These are phyloP conservation scores for Castor canadensis DNA, from an alignment of 2,113 vertebrate species.

Conservation along the genomic window DNA sequence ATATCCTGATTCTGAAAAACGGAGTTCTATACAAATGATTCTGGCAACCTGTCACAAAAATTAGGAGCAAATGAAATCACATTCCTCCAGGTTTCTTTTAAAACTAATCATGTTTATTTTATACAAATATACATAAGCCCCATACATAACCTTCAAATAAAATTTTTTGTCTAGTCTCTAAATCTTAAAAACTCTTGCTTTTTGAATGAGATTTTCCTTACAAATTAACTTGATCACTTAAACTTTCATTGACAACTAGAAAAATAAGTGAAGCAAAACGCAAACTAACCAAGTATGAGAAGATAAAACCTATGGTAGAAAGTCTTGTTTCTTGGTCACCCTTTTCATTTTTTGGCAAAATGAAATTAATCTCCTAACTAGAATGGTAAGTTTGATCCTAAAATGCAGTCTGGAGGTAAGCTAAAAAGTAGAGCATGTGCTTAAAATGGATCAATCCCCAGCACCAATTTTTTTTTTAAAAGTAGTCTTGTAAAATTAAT, in stretches of 20 bases:
- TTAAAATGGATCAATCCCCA: not conserved
- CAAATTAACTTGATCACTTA: not conserved
- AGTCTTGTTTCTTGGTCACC: not conserved
- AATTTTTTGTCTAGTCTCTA: not conserved
- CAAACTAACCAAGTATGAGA: not conserved
- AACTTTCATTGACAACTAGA: not conserved
- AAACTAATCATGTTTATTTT: not conserved
- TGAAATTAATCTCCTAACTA: not conserved
- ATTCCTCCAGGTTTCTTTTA: not conserved
- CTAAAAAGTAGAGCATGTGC: not conserved
- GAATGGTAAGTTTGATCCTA: not conserved
- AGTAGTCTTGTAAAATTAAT: not conserved
- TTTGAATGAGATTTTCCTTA: conserved; percentile 34
- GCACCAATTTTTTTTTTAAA: no score
- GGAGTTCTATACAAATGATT: not conserved
- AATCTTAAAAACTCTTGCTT: not conserved
- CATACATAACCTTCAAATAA: not conserved
- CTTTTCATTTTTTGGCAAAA: not conserved
- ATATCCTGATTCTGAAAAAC: not conserved
- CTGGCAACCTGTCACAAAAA: conserved; percentile 7
- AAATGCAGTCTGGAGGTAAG: not conserved
- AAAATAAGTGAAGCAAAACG: conserved; percentile 27
- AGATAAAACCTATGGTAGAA: not conserved
- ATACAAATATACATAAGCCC: not conserved
- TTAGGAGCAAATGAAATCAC: not conserved